Evolutionary conservation across 2,113 vertebrate species (phyloP).

Genomic region (Cyprichromis sp.): DNA sequence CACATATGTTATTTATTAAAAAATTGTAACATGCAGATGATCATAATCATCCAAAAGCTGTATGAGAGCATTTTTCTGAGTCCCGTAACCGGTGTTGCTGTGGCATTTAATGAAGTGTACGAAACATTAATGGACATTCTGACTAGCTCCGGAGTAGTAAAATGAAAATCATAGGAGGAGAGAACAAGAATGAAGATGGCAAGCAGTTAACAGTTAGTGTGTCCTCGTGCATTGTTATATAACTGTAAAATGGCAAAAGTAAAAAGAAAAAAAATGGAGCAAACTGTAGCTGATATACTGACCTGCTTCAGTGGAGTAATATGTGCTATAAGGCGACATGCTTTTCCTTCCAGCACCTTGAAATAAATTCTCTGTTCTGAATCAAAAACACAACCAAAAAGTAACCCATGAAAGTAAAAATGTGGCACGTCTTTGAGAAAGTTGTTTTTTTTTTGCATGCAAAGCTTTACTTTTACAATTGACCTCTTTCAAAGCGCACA

Average conservation of each 20-base stretch:
- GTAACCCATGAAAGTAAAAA: fast-evolving
- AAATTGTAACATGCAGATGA: not conserved
- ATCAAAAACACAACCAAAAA: not conserved
- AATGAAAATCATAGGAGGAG: not conserved
- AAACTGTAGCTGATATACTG: not conserved
- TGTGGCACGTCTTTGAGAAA: not conserved
- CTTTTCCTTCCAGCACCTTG: not conserved
- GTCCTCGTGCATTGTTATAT: not conserved
- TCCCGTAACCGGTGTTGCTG: not conserved
- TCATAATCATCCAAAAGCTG: not conserved
- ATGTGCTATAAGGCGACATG: not conserved
- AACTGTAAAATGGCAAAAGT: not conserved
- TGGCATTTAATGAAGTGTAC: not conserved
- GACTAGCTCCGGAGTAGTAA: not conserved
- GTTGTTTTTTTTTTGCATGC: not conserved
- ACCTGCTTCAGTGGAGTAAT: not conserved
- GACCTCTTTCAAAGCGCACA: not conserved
- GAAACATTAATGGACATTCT: not conserved
- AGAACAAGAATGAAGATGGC: not conserved
- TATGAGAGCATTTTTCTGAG: not conserved
- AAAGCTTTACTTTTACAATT: not conserved
- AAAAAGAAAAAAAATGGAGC: not conserved
- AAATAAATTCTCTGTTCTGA: not conserved
- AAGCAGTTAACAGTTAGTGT: not conserved
- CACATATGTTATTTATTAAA: not conserved